Conservation (phyloP, 2,797 vertebrate species). For the Aselliscus stoliczkanus region DNA sequence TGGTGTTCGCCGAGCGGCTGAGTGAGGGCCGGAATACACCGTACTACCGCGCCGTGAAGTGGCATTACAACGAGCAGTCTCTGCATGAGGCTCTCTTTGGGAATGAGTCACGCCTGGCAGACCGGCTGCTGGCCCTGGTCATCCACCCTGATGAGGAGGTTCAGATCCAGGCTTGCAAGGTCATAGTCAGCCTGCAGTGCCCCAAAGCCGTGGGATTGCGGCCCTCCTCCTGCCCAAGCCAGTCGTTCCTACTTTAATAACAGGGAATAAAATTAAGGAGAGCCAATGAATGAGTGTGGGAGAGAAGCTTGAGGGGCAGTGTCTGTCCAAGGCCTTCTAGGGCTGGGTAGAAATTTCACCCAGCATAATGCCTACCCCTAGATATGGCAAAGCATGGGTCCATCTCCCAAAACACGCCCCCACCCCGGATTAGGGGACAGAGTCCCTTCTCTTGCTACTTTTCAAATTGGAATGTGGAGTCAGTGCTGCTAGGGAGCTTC, state of each 20-base stretch:
- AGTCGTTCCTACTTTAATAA: constrained; percentile 30
- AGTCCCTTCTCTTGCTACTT: background rate
- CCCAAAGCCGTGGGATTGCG: background rate
- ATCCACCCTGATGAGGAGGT: constrained; percentile 58
- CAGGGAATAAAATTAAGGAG: background rate
- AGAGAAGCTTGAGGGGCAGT: background rate
- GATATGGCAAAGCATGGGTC: background rate
- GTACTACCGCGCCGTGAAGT: constrained; percentile 31
- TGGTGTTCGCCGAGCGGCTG: constrained; percentile 66
- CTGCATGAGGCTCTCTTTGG: constrained; percentile 50
- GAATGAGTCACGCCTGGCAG: constrained; percentile 10
- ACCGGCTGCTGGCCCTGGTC: constrained; percentile 59
- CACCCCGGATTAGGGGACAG: background rate
- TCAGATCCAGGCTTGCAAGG: constrained; percentile 66
- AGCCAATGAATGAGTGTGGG: constrained; percentile 63
- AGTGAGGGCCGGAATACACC: constrained; percentile 58
- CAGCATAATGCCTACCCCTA: background rate
- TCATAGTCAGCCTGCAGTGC: constrained; percentile 58
- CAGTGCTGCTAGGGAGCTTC: background rate
- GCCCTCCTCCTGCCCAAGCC: background rate
- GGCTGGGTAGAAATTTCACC: background rate
- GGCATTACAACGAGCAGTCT: constrained; percentile 64
- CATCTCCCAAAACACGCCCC: background rate
- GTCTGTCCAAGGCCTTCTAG: background rate
- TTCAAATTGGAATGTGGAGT: background rate